Evolutionary conservation across 2,888 invertebrate species (phyloP), one percentile per base, ranked within the genome.

Genomic region (Leptopilina syphax): DNA sequence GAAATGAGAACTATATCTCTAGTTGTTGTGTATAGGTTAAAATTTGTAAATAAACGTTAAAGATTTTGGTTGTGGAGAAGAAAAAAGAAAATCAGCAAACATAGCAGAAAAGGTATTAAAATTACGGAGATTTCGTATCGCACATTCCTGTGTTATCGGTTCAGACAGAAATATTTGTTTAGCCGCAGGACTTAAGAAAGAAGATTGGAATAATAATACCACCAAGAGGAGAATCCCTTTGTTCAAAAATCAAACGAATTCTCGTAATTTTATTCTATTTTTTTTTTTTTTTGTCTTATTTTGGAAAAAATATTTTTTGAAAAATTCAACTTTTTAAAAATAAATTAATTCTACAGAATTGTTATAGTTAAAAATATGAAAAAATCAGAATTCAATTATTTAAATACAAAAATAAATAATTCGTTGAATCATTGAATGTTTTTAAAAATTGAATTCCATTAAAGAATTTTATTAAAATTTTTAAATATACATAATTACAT

Each of bases 121-220:
- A 67, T 18, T 24, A 68, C 10, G 3, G 18, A 47, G 24, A 24
- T 68, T 47, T 24, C 47, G 50, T 44, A 18, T 44, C 47, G 18
- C 18, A 44, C 18, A 68, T 68, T 68, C 50, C 50, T 68, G 10
- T 10, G 68, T 68, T 68, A 68, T 68, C 68, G 68, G 68, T 18
- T 24, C 12, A 18, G 47, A 50, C 68, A 50, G 50, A 68, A 50
- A 68, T 68, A 68, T 68, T 68, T 68, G 68, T 68, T 68, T 47
- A 10, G 68, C 18, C 47, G 18, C 47, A 47, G 50, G 50, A 68
- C 68, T 13, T 34, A 34, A 34, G 34, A 13, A 12, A 18, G 44
- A 50, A 68, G 47, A 68, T 68, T 44, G 67, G 44, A 18, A 18
- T 18, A 18, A 67, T 8, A 8, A 8, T 34, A 34, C 4, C 3